phyloP scores from a whole-genome alignment of 2,888 invertebrate species.

The Drosophila affinis region DNA sequence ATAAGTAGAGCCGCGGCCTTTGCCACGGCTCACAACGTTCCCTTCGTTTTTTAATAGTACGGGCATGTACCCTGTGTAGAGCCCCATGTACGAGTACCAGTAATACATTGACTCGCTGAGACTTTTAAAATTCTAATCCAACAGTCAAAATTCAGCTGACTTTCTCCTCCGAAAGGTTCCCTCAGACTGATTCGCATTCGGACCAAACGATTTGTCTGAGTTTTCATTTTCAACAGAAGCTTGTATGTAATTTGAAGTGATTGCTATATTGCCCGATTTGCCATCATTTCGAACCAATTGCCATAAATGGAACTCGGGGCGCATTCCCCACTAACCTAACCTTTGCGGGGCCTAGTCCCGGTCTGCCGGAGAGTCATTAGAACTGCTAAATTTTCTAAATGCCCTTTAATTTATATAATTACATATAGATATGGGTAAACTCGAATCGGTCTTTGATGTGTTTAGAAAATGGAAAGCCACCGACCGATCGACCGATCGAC shows the following conservation, averaged over 20 bases:
- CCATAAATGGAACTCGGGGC: constrained; percentile 35
- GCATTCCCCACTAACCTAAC: constrained; percentile 31
- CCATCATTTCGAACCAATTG: constrained; percentile 38
- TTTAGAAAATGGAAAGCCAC: constrained; percentile 38
- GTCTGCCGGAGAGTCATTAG: constrained; percentile 50
- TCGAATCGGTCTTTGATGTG: constrained; percentile 27
- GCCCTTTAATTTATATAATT: constrained; percentile 69
- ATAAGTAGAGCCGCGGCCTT: too few species aligned
- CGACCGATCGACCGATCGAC: background rate
- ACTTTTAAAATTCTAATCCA: constrained; percentile 10
- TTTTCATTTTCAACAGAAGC: constrained; percentile 69
- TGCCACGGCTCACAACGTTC: too few species aligned
- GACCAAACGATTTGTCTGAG: constrained; percentile 11
- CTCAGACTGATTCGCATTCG: constrained; percentile 5
- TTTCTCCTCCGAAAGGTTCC: constrained; percentile 21
- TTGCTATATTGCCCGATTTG: constrained; percentile 46
- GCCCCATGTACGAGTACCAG: too few species aligned
- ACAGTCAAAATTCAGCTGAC: background rate
- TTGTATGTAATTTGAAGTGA: constrained; percentile 61
- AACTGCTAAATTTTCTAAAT: constrained; percentile 65
- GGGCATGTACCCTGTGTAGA: too few species aligned
- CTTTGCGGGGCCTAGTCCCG: background rate
- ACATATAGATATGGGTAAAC: constrained; percentile 36
- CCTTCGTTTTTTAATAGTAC: too few species aligned
- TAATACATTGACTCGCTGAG: too few species aligned